Evolutionary conservation across 2,113 vertebrate species (phyloP).

Genomic region (Nerophis lumbriciformis): DNA sequence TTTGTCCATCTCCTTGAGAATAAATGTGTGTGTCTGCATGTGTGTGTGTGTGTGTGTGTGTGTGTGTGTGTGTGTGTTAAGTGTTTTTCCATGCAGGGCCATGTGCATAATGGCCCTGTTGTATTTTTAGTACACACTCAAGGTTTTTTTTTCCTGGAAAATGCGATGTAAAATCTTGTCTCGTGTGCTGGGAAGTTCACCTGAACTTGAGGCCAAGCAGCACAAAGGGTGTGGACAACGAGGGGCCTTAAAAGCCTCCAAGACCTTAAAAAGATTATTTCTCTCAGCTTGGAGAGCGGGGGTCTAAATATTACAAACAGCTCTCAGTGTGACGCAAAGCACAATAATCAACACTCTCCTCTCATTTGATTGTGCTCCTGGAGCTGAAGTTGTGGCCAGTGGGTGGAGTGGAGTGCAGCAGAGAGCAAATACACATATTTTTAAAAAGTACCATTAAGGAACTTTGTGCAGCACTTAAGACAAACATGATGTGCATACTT

Average conservation of each 20-base stretch:
- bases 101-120: constrained; percentile 42
- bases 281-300: no score
- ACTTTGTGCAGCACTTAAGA: constrained; percentile 34
- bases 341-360: background rate
- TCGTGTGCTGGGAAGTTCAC: constrained; percentile 46
- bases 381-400: background rate
- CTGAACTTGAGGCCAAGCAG: constrained; percentile 20
- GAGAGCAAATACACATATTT: constrained; percentile 19
- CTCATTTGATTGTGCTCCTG: background rate
- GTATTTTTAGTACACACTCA: constrained; percentile 56
- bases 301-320: no score
- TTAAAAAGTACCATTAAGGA: constrained; percentile 55
- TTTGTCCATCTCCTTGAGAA: constrained; percentile 46
- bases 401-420: background rate
- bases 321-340: no score
- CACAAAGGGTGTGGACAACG: constrained; percentile 5
- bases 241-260: background rate
- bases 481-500: constrained; percentile 55
- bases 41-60: constrained; percentile 7
- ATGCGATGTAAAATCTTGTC: constrained; percentile 34
- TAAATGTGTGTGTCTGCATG: background rate
- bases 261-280: background rate
- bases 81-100: constrained; percentile 40
- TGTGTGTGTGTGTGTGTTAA: constrained; percentile 7
- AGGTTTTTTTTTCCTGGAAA: constrained; percentile 42